Percentiles rank a stretch among this genome's conserved stretches.
phyloP scores from a whole-genome alignment of 2,888 invertebrate genomes.

The Apotomis betuletana region DNA sequence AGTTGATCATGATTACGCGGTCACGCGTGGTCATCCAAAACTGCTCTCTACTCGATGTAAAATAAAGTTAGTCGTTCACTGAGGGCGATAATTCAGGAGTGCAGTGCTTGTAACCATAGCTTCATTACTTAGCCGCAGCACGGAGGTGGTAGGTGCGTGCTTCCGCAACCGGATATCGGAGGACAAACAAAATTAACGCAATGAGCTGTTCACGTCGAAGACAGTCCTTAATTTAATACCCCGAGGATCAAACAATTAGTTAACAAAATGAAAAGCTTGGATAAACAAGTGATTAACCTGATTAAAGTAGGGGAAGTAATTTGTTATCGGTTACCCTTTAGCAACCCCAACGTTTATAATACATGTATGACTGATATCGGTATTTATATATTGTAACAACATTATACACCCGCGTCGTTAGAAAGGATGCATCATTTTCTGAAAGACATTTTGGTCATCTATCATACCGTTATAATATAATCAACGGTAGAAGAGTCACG shows the following conservation, averaged over 20 bases:
- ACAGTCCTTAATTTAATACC: conserved; percentile 39
- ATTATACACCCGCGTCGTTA: conserved; percentile 20
- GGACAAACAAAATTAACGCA: conserved; percentile 79
- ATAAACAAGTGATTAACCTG: conserved; percentile 39
- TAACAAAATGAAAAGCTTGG: conserved; percentile 42
- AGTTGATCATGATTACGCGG: conserved; percentile 25
- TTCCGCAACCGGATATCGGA: conserved; percentile 77
- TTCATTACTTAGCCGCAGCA: conserved; percentile 78
- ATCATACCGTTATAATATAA: conserved; percentile 39
- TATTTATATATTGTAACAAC: not conserved
- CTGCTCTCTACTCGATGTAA: not conserved
- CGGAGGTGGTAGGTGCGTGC: conserved; percentile 66
- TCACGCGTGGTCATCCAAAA: not conserved
- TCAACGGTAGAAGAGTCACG: conserved; percentile 13
- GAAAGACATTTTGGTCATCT: conserved; percentile 37
- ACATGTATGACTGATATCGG: not conserved
- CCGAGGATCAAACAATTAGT: conserved; percentile 40
- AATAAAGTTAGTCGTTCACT: conserved; percentile 52
- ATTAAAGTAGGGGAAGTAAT: conserved; percentile 30
- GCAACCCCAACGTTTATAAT: conserved; percentile 1
- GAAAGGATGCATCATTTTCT: conserved; percentile 23
- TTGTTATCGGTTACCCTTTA: conserved; percentile 27
- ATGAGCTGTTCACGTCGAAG: conserved; percentile 61
- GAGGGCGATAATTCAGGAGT: conserved; percentile 49
- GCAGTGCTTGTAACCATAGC: conserved; percentile 68